phyloP scores from a whole-genome alignment of 2,797 vertebrate genomes.

The Mionectes olivaceus region DNA sequence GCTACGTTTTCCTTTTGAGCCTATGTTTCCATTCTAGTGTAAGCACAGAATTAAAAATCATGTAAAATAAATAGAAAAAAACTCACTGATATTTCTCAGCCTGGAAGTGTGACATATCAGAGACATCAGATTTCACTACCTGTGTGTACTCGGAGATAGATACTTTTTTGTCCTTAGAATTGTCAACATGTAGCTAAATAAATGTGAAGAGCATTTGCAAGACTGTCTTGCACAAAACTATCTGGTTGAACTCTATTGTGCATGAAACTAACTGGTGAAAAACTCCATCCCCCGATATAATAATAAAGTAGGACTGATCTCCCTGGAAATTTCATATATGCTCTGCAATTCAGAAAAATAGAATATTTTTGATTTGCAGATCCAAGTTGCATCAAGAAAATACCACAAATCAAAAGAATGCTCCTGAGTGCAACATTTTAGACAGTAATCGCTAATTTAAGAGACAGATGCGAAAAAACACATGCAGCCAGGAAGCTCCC shows the following conservation, averaged over 20 bases:
- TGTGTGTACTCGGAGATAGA: background rate
- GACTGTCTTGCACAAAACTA: background rate
- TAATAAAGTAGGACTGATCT: background rate
- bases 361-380: background rate
- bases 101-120: background rate
- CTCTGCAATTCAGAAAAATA: background rate
- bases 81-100: background rate
- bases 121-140: background rate
- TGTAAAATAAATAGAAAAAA: background rate
- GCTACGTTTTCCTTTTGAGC: background rate
- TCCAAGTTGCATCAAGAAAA: background rate
- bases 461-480: conserved; percentile 11
- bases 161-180: background rate
- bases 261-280: background rate
- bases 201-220: background rate
- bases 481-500: background rate
- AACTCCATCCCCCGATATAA: background rate
- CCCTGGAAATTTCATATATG: background rate
- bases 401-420: background rate
- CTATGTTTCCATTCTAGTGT: background rate
- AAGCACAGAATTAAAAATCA: background rate
- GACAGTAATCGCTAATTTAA: background rate
- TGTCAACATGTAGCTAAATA: background rate
- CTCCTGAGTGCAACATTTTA: background rate
- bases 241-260: background rate